Evolutionary conservation across 2,797 vertebrate species (phyloP).

Genomic region (Cacajao melanocephalus): DNA sequence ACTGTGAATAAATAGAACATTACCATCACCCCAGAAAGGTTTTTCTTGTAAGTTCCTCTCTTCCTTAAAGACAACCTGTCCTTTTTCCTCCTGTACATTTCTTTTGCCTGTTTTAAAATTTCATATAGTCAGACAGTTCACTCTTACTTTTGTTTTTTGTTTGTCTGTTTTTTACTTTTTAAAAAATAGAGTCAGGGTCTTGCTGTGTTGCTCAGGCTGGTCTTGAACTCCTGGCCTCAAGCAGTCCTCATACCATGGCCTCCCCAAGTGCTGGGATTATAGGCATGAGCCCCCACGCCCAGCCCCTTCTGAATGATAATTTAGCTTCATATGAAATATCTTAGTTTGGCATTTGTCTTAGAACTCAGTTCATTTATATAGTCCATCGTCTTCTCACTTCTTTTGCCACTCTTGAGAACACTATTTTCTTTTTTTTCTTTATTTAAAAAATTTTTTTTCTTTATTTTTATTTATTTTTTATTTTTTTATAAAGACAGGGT

Average conservation of each 20-base stretch:
- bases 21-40: neutral
- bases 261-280: neutral
- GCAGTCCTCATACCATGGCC: neutral
- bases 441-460: no score
- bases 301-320: neutral
- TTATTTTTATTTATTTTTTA: no score
- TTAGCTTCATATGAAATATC: neutral
- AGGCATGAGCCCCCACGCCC: neutral
- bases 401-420: neutral
- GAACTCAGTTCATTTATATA: neutral
- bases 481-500: no score
- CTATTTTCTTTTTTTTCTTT: neutral
- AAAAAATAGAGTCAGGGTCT: neutral
- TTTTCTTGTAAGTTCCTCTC: neutral
- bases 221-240: neutral
- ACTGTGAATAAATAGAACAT: neutral
- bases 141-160: neutral
- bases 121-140: neutral
- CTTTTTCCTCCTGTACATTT: neutral
- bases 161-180: neutral
- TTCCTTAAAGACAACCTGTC: neutral
- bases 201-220: neutral
- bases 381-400: neutral
- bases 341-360: neutral
- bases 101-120: constrained; percentile 4